Conservation (phyloP, 2,888 invertebrate species). For the Epistrophe grossulariae region DNA sequence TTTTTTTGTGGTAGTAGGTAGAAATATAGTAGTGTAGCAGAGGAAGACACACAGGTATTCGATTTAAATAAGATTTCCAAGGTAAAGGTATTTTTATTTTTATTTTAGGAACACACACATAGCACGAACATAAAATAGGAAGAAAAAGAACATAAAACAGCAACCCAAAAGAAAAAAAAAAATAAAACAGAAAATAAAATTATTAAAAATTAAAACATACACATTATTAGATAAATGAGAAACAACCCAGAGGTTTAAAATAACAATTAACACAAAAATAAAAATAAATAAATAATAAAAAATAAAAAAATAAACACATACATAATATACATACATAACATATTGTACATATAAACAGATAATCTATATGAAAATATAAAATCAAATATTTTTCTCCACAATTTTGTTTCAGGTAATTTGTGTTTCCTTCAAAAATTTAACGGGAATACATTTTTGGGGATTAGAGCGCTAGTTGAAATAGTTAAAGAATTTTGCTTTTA, state of each 20-base stretch:
- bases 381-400: neutral
- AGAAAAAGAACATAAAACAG: slow-evolving; percentile 56
- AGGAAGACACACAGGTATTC: slow-evolving; percentile 53
- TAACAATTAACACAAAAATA: slow-evolving; percentile 49
- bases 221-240: slow-evolving; percentile 56
- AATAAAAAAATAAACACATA: neutral
- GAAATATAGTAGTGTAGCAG: slow-evolving; percentile 51
- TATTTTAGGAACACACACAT: slow-evolving; percentile 34
- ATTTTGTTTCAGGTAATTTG: too few species aligned
- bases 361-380: neutral
- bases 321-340: neutral
- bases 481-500: too few species aligned
- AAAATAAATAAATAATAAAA: neutral
- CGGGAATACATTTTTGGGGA: too few species aligned
- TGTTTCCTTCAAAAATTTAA: too few species aligned
- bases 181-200: slow-evolving; percentile 7
- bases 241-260: slow-evolving; percentile 45
- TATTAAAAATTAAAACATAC: slow-evolving; percentile 40
- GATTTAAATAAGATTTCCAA: slow-evolving; percentile 35
- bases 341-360: neutral
- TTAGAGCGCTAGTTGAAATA: too few species aligned
- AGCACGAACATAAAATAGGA: slow-evolving; percentile 54
- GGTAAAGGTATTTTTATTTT: slow-evolving; percentile 28
- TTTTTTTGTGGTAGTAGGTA: slow-evolving; percentile 53
- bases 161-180: slow-evolving; percentile 51